Base-by-base conservation (phyloP, 2,797 vertebrate genomes). In the Erithacus rubecula region DNA sequence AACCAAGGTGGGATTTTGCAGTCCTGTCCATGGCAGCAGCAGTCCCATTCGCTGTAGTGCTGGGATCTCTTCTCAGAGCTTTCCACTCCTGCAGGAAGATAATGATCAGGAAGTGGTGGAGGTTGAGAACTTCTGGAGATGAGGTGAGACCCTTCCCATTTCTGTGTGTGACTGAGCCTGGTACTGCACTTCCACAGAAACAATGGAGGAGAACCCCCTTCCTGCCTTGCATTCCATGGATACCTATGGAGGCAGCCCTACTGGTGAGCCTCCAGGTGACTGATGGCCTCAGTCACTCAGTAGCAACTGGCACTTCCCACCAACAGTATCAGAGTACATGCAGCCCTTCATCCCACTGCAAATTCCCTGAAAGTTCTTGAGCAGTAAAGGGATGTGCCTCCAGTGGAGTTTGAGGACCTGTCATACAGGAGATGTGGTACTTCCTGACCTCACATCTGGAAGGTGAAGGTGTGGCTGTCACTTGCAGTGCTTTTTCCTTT, bases 171-270 rank as follows among this genome's bases (percentile, higher is more conserved):
- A 29, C 30, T 0, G 2, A 51, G 23, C 22, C 63, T 53, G 82
- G 34, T 39, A 7, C 39, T 63, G 68, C 13, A 22, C 12, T 32
- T 52, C 74, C 5, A 0, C 27, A 34, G 44, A 30, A 39, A 12
- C 1, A 1, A 0, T 11, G 27, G n/a, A 39, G 21, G 8, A 70
- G 49, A 68, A 1, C 17, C 75, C 39, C 18, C 16, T 70, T 62
- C 32, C 19, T 0, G 0, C 12, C 80, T 27, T 39, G 19, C 18
- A 1, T 58, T 44, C 9, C 6, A 4, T 8, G 24, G 24, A 36
- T 51, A 23, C 23, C 27, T 21, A 0, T 3, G 41, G 53, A 74
- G 49, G 9, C 36, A 64, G n/a, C 15, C 21, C 52, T 11, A 0
- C 27, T 37, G n/a, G 10, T 21, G 67, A 68, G 3, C 13, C 43